phyloP scores from a whole-genome alignment of 2,797 vertebrate genomes.

The Cossypha caffra region DNA sequence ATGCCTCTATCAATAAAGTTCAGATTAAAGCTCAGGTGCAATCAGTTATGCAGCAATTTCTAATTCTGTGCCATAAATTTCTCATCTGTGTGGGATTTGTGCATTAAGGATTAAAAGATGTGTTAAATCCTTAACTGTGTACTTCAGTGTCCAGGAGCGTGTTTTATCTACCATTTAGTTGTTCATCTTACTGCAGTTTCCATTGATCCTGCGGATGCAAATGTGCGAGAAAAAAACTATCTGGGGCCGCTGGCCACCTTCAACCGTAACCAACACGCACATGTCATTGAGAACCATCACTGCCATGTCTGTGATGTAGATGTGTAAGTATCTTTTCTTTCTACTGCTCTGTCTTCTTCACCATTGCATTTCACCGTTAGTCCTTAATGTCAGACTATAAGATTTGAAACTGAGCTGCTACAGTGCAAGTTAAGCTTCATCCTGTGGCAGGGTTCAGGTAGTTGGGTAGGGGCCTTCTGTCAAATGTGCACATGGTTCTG shows the following conservation, averaged over 20 bases:
- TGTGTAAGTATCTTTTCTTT: slow-evolving; percentile 85
- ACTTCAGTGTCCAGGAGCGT: slow-evolving; percentile 86
- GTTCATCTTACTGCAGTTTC: slow-evolving; percentile 91
- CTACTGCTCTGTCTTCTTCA: not conserved
- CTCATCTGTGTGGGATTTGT: not conserved
- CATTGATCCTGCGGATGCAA: slow-evolving; percentile 92
- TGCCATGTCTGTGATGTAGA: slow-evolving; percentile 96
- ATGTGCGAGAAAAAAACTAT: slow-evolving; percentile 85
- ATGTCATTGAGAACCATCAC: slow-evolving; percentile 97
- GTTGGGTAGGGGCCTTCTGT: not conserved
- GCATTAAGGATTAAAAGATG: not conserved
- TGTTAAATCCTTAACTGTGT: slow-evolving; percentile 71
- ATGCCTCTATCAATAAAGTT: not conserved
- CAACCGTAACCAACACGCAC: slow-evolving; percentile 87
- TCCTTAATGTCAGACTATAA: not conserved
- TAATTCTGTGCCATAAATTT: not conserved
- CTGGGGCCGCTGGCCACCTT: slow-evolving; percentile 85
- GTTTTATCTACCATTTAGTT: slow-evolving; percentile 88
- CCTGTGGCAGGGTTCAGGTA: not conserved
- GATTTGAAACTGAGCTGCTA: not conserved
- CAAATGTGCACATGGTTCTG: not conserved
- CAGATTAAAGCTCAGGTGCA: not conserved
- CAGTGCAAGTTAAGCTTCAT: not conserved
- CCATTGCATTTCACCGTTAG: not conserved
- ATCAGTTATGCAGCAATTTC: not conserved